Evolutionary conservation across 92 coral and sea anemone species (phyloP).

Genomic region (Desmophyllum pertusum): DNA sequence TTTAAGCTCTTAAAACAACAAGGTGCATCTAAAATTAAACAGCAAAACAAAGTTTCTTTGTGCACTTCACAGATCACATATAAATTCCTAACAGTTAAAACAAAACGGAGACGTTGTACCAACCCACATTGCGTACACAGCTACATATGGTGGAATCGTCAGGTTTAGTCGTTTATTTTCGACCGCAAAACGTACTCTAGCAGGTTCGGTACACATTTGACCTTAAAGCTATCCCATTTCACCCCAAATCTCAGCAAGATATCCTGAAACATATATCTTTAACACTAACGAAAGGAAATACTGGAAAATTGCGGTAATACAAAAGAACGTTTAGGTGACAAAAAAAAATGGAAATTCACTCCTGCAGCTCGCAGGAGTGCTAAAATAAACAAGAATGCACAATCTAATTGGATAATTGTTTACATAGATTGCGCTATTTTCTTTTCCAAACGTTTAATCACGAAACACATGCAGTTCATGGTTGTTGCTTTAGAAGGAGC

Average conservation of each 20-base stretch:
- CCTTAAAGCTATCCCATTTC: slow-evolving; percentile 42
- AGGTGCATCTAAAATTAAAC: slow-evolving; percentile 26
- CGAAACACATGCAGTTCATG: slow-evolving; percentile 5
- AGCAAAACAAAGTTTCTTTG: slow-evolving; percentile 31
- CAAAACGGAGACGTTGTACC: not conserved
- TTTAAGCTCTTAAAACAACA: slow-evolving; percentile 43
- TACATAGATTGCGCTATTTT: slow-evolving; percentile 17
- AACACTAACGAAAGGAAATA: slow-evolving; percentile 39
- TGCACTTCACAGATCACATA: not conserved
- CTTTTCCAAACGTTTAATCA: slow-evolving; percentile 36
- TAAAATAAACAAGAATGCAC: slow-evolving; percentile 30
- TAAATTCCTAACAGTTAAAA: not conserved
- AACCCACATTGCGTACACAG: not conserved
- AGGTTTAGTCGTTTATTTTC: slow-evolving; percentile 1
- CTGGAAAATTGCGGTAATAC: slow-evolving; percentile 35
- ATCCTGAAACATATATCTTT: slow-evolving; percentile 43
- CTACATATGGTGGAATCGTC: slow-evolving; percentile 37
- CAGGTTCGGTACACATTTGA: slow-evolving; percentile 10
- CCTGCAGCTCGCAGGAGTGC: slow-evolving; percentile 6
- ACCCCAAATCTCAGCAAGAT: slow-evolving; percentile 33
- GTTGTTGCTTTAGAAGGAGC: slow-evolving; percentile 1
- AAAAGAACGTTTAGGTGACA: not conserved
- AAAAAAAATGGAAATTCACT: not conserved
- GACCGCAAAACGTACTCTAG: not conserved
- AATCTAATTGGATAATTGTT: slow-evolving; percentile 29